Evolutionary conservation across 2,888 invertebrate species (phyloP), one percentile per base, ranked within the genome.

Genomic region (Campopleginae sp.): DNA sequence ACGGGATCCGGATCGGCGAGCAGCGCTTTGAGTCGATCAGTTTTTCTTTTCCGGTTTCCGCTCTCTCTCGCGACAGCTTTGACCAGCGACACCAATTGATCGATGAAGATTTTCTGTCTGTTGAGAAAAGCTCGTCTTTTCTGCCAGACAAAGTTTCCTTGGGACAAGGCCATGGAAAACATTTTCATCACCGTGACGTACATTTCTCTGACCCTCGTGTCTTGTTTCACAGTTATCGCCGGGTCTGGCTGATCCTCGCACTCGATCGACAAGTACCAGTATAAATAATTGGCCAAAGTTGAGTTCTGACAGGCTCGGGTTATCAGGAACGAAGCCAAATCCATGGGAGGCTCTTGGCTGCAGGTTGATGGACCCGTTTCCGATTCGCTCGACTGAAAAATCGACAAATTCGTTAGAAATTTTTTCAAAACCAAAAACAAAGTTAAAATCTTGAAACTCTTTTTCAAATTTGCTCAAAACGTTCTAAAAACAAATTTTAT

Each of bases 201-300:
- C 98, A 99, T 98, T 89, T 96, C 96, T 66, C 96, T 94, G 0
- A 97, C 95, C 71, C 95, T 95, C 75, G 95, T 95, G 91, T 98
- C 97, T 93, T 97, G 97, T 89, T 96, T 96, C 12, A 94, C 95
- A 76, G 94, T 93, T 63, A 94, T 93, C 42, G 95, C 95, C 10
- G 95, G 94, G 92, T 97, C 97, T 33, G 89, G 89, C 88, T 97
- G 96, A 94, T 98, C 98, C 94, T 98, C 98, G 93, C 98, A 98
- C 94, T 99, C 99, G 86, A 99, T 98, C 83, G 97, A 95, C 88
- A 98, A 95, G 94, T 98, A 98, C 99, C 99, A 99, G 94, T 98
- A 99, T 89, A 99, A 96, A 94, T 99, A 99, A 95, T 99, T 99
- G 70, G 98, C 98, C 66, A 99, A 94, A 19, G 96, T 97, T 72